Percentiles rank a stretch among this genome's conserved stretches.
Conservation (phyloP, 2,797 vertebrate genomes). For the Macropodus opercularis region DNA sequence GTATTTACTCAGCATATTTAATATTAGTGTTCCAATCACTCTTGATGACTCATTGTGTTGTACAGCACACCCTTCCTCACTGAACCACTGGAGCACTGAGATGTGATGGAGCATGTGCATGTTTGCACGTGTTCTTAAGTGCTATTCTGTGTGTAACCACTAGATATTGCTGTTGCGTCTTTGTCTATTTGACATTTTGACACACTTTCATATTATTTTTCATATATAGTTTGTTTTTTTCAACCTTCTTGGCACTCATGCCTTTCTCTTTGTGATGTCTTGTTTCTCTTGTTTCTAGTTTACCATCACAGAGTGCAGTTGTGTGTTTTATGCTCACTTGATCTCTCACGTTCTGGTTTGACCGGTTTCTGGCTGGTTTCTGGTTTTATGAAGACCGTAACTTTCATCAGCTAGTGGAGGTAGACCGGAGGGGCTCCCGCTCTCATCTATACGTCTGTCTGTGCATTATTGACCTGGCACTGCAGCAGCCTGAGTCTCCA, state of each 20-base stretch:
- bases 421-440: too few relatives aligned
- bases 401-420: too few relatives aligned
- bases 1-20: too few relatives aligned
- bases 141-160: conserved; percentile 68
- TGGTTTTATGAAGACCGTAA: too few relatives aligned
- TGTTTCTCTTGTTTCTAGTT: not conserved
- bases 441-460: conserved; percentile 72
- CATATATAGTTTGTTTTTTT: too few relatives aligned
- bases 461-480: conserved; percentile 72
- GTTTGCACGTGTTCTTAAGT: not conserved
- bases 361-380: too few relatives aligned
- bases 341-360: too few relatives aligned
- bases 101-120: not conserved
- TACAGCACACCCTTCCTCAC: too few relatives aligned
- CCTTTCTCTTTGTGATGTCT: not conserved
- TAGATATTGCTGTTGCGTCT: conserved; percentile 78
- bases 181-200: conserved; percentile 27
- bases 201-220: not conserved
- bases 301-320: not conserved
- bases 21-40: too few relatives aligned
- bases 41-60: too few relatives aligned
- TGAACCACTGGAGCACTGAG: too few relatives aligned
- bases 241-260: not conserved
- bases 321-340: not conserved
- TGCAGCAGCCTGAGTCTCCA: conserved; percentile 52